phyloP scores from a whole-genome alignment of 2,888 invertebrate genomes.

The Entomobrya multifasciata region DNA sequence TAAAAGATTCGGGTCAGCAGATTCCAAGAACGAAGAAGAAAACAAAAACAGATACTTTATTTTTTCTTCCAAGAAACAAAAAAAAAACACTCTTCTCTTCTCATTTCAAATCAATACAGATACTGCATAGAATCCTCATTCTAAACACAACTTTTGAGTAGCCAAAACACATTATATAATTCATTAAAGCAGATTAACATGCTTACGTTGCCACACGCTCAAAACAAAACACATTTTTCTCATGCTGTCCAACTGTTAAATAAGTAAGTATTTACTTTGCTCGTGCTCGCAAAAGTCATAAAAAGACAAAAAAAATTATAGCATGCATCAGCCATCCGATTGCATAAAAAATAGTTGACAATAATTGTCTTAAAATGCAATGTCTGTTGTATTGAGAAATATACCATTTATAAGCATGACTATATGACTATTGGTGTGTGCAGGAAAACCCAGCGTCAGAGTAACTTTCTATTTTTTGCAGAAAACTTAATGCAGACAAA shows the following conservation, averaged over 20 bases:
- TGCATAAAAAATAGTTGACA: constrained; percentile 13
- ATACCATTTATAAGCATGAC: not conserved
- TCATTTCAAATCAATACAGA: not conserved
- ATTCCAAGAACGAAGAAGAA: not conserved
- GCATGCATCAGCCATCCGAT: constrained; percentile 1
- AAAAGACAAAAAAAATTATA: not conserved
- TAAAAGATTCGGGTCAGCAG: constrained; percentile 15
- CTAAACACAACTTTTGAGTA: too few relatives aligned
- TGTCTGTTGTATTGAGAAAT: not conserved
- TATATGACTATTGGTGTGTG: too few relatives aligned
- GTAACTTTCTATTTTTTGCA: constrained; percentile 25
- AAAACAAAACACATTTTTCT: constrained; percentile 20
- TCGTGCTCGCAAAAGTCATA: not conserved
- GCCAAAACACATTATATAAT: too few relatives aligned
- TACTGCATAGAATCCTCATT: too few relatives aligned
- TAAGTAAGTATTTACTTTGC: not conserved
- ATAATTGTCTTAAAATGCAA: not conserved
- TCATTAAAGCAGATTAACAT: too few relatives aligned
- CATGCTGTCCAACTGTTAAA: not conserved
- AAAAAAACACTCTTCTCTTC: too few relatives aligned
- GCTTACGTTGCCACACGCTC: too few relatives aligned
- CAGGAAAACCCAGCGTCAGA: not conserved
- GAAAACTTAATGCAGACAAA: not conserved
- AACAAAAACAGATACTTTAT: not conserved
- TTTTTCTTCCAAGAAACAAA: not conserved